Evolutionary conservation across 2,797 vertebrate species (phyloP).

Genomic region (Aselliscus stoliczkanus): DNA sequence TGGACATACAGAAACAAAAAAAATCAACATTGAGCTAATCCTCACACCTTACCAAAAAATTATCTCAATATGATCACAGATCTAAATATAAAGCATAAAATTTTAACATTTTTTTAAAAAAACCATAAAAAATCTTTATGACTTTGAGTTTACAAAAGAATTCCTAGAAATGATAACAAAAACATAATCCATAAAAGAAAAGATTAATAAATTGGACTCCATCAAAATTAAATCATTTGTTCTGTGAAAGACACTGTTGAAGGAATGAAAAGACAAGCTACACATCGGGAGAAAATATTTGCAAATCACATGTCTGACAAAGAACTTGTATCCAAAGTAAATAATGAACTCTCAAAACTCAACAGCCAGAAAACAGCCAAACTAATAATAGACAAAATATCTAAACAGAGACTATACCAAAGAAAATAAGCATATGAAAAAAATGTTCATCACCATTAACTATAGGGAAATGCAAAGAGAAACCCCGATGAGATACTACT

Average conservation of each 20-base stretch:
- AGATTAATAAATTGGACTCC: background rate
- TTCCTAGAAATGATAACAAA: background rate
- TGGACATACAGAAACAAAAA: background rate
- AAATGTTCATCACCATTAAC: background rate
- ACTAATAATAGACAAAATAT: background rate
- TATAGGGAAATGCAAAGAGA: background rate
- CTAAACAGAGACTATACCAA: background rate
- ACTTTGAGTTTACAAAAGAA: background rate
- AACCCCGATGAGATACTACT: background rate
- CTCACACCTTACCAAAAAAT: background rate
- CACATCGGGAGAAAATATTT: background rate
- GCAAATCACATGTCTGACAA: background rate
- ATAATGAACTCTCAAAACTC: background rate
- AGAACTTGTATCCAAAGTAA: background rate
- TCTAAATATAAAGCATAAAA: background rate
- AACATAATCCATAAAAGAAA: background rate
- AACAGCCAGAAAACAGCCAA: background rate
- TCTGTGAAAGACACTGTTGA: background rate
- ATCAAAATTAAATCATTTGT: background rate
- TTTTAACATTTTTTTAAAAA: background rate
- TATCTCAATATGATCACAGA: background rate
- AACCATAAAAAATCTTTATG: background rate
- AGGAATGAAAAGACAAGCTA: background rate
- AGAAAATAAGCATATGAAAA: background rate
- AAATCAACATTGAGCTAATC: background rate